Base-by-base conservation (phyloP, 2,113 vertebrate genomes). In the Amphiprion percula region DNA sequence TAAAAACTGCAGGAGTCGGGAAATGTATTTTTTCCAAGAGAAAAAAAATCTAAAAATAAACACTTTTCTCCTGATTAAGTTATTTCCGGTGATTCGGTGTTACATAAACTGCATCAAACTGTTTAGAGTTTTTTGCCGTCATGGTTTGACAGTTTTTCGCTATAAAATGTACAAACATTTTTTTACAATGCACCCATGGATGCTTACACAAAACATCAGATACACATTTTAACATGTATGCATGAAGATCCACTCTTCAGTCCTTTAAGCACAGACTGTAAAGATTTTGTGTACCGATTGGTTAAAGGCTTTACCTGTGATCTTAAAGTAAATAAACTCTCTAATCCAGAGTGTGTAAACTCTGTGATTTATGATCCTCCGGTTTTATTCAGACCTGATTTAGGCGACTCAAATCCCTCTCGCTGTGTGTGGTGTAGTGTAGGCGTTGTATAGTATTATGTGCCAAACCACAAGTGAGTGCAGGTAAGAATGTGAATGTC, bases 271-370 rank as follows among this genome's bases (percentile, higher is more conserved):
- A n/a, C 4, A 23, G 37, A n/a, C 41, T 56, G 7, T 56, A 28
- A 28, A n/a, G 30, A 19, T 17, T 68, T 7, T 3, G 49, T 21
- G 39, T 24, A 1, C 4, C 10, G 24, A 17, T 4, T 47, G 17
- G 9, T 11, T 73, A 21, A 21, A 60, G 14, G 53, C 12, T 62
- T 28, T 37, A 37, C 8, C 10, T 8, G 14, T 28, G 4, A 52
- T 24, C 19, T 28, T 37, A 56, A 24, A 68, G 9, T 52, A 59
- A 83, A 74, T 74, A 46, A 59, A 53, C 24, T 26, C 16, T 30
- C 0, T 49, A 50, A 77, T 60, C 47, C 44, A 9, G 63, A 55
- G 44, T 37, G 56, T 44, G 52, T 53, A 56, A 76, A 68, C 56
- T 23, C 66, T 23, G 54, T 81, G 17, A 67, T 61, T 17, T 33